Base-by-base conservation (phyloP, 1,140 invertebrate genomes). In the Drosophila kohkoa region DNA sequence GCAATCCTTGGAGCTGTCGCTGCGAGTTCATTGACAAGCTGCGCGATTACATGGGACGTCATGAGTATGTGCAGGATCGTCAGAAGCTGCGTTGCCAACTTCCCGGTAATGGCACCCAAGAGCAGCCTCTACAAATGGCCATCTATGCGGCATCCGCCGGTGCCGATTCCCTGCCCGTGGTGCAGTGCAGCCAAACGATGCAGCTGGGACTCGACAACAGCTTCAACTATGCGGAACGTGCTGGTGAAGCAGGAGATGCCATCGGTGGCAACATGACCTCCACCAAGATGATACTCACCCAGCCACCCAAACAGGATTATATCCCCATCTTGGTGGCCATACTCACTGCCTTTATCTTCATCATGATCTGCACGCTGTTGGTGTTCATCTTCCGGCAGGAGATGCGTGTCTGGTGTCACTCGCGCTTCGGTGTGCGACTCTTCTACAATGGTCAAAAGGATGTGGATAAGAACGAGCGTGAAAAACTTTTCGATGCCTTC, bases 401-500 rank as follows among this genome's bases (percentile, higher is more conserved):
- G 92, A 95, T 98, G 92, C 94, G 97, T 68, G 96, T 98, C 7
- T 98, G 97, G 97, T 96, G 97, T 73, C 96, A 98, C 93, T 96
- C 97, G 32, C 95, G 96, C 57, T 98, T 97, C 91, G 97, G 97
- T 10, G 95, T 98, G 1, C 93, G 97, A 43, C 94, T 98, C 75
- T 97, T 96, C 83, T 96, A 96, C 83, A 94, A 95, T 65, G 93
- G 94, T 20, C 94, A 94, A 38, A 95, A 95, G 70, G 96, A 96
- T 81, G 93, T 95, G 63, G 96, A 97, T 70, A 94, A 95, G 63
- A 96, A 96, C 78, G 96, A 97, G 75, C 94, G 96, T 1, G 97
- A 98, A 93, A 98, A 98, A 92, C 94, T 98, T 16, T 98, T 98
- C 92, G 98, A 99, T 87, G 97, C 97, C 8, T 99, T 98, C 92